These are phyloP conservation scores for Aethes cnicana DNA, from an alignment of 2,888 invertebrate species.

Conservation along the genomic window DNA sequence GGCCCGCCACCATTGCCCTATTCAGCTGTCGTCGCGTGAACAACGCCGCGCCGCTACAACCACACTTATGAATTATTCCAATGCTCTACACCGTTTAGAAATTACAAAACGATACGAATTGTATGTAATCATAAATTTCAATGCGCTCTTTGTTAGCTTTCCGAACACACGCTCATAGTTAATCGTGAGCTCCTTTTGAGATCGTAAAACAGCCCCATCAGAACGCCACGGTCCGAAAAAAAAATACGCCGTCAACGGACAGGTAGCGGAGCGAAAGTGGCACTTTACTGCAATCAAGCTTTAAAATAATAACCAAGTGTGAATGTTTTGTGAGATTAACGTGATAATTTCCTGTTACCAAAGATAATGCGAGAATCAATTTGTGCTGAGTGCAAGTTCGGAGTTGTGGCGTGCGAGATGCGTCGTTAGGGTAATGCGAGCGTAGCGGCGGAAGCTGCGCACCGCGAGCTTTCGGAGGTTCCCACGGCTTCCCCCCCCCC, in stretches of 20 bases:
- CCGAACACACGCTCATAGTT: constrained; percentile 33
- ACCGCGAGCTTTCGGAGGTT: constrained; percentile 79
- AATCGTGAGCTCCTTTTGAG: constrained; percentile 39
- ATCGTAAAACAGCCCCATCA: constrained; percentile 37
- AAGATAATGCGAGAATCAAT: constrained; percentile 71
- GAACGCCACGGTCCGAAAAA: constrained; percentile 31
- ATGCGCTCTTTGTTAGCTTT: constrained; percentile 66
- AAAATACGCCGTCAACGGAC: constrained; percentile 19
- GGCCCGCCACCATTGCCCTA: constrained; percentile 74
- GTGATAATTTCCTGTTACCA: constrained; percentile 68
- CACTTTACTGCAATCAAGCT: constrained; percentile 28
- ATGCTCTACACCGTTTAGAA: constrained; percentile 66
- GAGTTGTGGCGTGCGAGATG: constrained; percentile 63
- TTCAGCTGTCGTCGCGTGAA: constrained; percentile 75
- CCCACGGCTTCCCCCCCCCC: constrained; percentile 71
- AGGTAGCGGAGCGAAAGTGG: constrained; percentile 29
- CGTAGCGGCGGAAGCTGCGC: constrained; percentile 75
- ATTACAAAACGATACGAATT: constrained; percentile 75
- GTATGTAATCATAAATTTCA: constrained; percentile 68
- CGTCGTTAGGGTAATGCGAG: constrained; percentile 72
- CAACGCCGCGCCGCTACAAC: constrained; percentile 65
- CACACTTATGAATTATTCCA: constrained; percentile 78
- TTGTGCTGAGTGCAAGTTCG: constrained; percentile 55
- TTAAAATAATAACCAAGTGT: constrained; percentile 30
- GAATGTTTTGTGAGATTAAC: constrained; percentile 50